Conservation (phyloP, 2,888 invertebrate species). For the Cosmorhoe ocellata region DNA sequence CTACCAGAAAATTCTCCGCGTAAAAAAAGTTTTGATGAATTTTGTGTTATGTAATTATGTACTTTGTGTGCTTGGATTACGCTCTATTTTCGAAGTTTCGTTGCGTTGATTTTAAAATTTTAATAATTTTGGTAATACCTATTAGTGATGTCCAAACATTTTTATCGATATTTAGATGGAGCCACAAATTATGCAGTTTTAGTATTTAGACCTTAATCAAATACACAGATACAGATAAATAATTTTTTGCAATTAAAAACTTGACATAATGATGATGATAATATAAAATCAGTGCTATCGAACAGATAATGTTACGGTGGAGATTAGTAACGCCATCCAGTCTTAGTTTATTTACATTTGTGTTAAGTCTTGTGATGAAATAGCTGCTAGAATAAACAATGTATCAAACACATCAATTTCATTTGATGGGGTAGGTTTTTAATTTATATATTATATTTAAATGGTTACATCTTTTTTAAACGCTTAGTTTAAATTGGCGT, state of each 20-base stretch:
- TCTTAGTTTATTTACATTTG: not conserved
- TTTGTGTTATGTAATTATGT: too few species aligned
- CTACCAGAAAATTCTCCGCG: constrained; percentile 5
- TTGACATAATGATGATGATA: too few species aligned
- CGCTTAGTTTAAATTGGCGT: too few species aligned
- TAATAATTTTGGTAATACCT: too few species aligned
- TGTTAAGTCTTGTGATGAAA: not conserved
- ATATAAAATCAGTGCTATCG: too few species aligned
- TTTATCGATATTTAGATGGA: constrained; percentile 6
- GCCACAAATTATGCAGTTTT: too few species aligned
- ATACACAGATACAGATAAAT: too few species aligned
- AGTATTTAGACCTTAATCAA: too few species aligned
- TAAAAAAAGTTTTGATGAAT: not conserved
- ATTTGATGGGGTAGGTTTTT: constrained; percentile 26
- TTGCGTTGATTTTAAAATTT: not conserved
- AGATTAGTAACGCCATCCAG: not conserved
- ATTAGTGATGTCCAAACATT: constrained; percentile 20
- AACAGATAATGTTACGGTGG: not conserved
- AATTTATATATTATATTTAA: too few species aligned
- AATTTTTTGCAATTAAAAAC: too few species aligned
- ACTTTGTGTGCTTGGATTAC: not conserved
- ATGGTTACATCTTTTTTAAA: too few species aligned
- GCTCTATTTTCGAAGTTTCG: constrained; percentile 21
- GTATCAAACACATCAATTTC: constrained; percentile 21
- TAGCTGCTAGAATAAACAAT: constrained; percentile 2